A percentile compares a stretch with the other conserved stretches of the same genome.
phyloP scores from a whole-genome alignment of 2,113 vertebrate species.

The Microtus montanus region DNA sequence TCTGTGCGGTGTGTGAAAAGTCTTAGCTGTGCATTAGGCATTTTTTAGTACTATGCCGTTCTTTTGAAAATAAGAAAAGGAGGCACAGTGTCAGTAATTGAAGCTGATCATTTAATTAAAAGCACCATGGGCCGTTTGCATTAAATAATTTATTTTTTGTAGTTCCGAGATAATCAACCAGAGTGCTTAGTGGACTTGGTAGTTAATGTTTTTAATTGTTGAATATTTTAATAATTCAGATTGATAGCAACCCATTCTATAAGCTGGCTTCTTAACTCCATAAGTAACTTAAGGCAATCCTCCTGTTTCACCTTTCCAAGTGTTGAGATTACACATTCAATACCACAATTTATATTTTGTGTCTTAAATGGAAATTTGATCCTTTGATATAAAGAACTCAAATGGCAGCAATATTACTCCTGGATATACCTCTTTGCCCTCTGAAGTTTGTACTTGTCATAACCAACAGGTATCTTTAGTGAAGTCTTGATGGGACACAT shows the following conservation, averaged over 20 bases:
- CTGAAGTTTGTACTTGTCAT: conserved; percentile 6
- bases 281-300: neutral
- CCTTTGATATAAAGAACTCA: conserved; percentile 38
- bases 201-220: conserved; percentile 25
- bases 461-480: conserved; percentile 62
- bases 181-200: conserved; percentile 46
- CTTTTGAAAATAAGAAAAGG: neutral
- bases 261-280: neutral
- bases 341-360: neutral
- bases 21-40: neutral
- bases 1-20: neutral
- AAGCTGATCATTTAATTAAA: neutral
- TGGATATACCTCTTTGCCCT: neutral
- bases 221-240: conserved; percentile 37
- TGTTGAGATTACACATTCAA: neutral
- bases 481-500: neutral
- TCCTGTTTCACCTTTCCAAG: neutral
- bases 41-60: neutral
- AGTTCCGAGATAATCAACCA: neutral
- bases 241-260: neutral
- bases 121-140: neutral
- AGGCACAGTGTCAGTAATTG: neutral
- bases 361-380: conserved; percentile 14
- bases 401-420: neutral
- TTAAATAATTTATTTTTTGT: conserved; percentile 26